A percentile compares a stretch with the other conserved stretches of the same genome.
Conservation (phyloP, 2,888 invertebrate genomes). For the Polyploca ridens region DNA sequence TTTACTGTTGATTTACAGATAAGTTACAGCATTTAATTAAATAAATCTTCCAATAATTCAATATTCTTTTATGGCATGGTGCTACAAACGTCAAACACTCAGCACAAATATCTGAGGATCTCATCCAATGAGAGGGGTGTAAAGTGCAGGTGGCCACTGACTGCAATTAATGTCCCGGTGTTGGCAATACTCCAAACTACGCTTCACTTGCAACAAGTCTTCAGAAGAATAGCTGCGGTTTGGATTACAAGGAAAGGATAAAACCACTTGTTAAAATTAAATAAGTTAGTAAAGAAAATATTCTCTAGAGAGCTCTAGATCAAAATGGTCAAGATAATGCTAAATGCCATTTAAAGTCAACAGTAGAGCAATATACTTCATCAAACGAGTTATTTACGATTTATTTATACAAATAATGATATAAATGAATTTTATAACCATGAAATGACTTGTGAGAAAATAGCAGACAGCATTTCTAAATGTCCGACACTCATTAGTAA, state of each 20-base stretch:
- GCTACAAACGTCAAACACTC: slow-evolving; percentile 13
- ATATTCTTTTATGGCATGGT: neutral
- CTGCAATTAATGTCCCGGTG: slow-evolving; percentile 47
- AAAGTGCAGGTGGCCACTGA: slow-evolving; percentile 55
- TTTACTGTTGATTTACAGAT: neutral
- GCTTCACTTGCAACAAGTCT: slow-evolving; percentile 49
- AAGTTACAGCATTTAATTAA: neutral
- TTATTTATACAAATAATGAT: slow-evolving; percentile 11
- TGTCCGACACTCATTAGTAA: slow-evolving; percentile 11
- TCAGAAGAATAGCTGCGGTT: slow-evolving; percentile 20
- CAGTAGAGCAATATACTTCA: slow-evolving; percentile 13
- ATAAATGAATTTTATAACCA: neutral
- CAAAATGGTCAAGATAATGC: neutral
- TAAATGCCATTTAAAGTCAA: slow-evolving; percentile 12
- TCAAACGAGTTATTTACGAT: neutral
- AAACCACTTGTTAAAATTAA: neutral
- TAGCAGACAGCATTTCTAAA: slow-evolving; percentile 10
- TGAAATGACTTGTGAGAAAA: slow-evolving; percentile 13
- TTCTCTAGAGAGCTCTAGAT: neutral
- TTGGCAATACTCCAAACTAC: slow-evolving; percentile 51
- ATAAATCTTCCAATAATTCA: neutral
- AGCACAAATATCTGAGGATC: slow-evolving; percentile 19
- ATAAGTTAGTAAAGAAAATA: neutral
- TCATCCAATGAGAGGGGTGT: slow-evolving; percentile 41
- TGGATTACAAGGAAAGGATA: slow-evolving; percentile 16